A percentile compares a stretch with the other conserved stretches of the same genome.
phyloP scores from a whole-genome alignment of 2,888 invertebrate species.

The Lasius platythorax region DNA sequence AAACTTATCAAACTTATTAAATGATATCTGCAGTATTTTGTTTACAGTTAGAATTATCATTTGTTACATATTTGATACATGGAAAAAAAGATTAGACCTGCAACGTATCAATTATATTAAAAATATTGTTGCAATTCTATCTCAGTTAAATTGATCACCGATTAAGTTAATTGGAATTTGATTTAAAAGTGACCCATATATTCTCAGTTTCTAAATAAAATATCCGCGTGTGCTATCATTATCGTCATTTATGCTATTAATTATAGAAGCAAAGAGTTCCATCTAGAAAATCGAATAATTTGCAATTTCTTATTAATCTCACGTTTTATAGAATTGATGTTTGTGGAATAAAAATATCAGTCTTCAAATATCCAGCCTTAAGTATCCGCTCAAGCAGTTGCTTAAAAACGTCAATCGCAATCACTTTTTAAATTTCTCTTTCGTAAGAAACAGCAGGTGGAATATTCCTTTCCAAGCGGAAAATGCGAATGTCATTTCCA shows the following conservation, averaged over 20 bases:
- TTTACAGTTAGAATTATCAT: neutral
- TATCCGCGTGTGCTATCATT: neutral
- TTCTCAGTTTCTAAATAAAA: neutral
- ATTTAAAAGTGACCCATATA: neutral
- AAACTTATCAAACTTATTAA: neutral
- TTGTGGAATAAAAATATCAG: neutral
- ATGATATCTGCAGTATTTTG: neutral
- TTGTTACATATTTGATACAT: neutral
- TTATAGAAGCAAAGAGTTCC: neutral
- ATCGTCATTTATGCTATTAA: neutral
- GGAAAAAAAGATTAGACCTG: neutral
- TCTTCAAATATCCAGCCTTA: neutral
- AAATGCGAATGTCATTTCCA: constrained; percentile 28
- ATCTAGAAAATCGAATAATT: constrained; percentile 1
- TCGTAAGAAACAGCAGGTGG: constrained; percentile 33
- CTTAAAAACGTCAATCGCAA: constrained; percentile 56
- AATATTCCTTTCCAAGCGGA: constrained; percentile 33
- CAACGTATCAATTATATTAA: neutral
- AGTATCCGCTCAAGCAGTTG: neutral
- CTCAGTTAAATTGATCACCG: neutral
- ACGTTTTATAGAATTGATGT: neutral
- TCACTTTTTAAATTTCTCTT: constrained; percentile 57
- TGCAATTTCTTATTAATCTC: neutral
- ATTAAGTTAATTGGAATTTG: neutral
- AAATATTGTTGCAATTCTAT: neutral